A percentile compares a stretch with the other conserved stretches of the same genome.
Evolutionary conservation across 2,888 invertebrate genomes (phyloP).

Genomic region (Mantis religiosa): DNA sequence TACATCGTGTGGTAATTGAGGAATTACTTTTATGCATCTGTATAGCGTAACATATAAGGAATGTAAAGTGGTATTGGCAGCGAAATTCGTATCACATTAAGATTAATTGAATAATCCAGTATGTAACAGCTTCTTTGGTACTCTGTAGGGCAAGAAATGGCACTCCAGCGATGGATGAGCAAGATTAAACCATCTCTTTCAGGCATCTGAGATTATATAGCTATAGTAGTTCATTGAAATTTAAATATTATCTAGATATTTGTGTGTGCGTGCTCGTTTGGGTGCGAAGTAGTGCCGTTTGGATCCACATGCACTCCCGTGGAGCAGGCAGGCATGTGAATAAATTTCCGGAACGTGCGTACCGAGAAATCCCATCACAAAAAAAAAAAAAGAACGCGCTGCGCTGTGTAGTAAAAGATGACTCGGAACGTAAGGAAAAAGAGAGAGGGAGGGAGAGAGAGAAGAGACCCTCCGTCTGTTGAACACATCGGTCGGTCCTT

Average conservation of each 20-base stretch:
- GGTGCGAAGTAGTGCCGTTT: background rate
- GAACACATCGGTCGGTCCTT: background rate
- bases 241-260: background rate
- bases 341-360: background rate
- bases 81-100: no score
- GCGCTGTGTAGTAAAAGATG: background rate
- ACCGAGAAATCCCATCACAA: background rate
- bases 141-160: no score
- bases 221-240: background rate
- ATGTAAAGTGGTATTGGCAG: no score
- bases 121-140: no score
- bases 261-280: background rate
- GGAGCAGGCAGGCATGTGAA: background rate
- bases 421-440: background rate
- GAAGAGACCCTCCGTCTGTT: background rate
- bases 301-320: background rate
- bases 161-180: no score
- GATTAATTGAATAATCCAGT: no score
- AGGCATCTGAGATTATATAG: no score
- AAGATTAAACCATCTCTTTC: no score
- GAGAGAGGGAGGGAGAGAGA: background rate
- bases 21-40: no score
- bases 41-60: no score
- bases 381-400: background rate
- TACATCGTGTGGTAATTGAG: no score